phyloP scores from a whole-genome alignment of 2,113 vertebrate genomes.

The Mirounga angustirostris region DNA sequence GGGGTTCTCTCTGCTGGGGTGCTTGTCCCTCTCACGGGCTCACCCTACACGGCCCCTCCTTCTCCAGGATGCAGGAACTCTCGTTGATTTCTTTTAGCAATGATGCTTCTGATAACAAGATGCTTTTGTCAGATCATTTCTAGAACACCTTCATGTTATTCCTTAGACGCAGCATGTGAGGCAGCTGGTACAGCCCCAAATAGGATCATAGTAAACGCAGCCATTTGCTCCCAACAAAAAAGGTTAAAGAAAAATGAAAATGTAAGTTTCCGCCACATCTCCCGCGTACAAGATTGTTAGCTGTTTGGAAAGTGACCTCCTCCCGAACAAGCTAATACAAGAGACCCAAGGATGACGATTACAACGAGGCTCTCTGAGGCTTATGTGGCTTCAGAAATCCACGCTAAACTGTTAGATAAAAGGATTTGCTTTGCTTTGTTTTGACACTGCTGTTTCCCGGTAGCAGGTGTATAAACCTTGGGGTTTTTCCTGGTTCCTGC shows the following conservation, averaged over 20 bases:
- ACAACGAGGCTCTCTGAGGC: background rate
- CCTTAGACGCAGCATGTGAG: conserved; percentile 60
- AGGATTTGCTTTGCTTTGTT: background rate
- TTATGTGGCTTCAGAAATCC: background rate
- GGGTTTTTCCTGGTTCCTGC: background rate
- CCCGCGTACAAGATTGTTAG: background rate
- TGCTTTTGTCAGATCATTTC: conserved; percentile 77
- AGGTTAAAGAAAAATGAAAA: background rate
- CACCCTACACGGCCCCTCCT: conserved; percentile 59
- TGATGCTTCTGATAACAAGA: conserved; percentile 65
- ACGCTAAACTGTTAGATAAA: background rate
- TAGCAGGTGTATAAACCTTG: background rate
- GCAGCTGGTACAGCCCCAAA: background rate
- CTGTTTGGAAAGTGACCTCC: background rate
- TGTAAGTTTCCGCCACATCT: background rate
- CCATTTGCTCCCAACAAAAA: background rate
- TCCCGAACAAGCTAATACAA: background rate
- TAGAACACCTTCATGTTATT: conserved; percentile 65
- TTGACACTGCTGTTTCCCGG: conserved; percentile 30
- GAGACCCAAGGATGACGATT: background rate
- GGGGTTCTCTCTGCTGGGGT: conserved; percentile 61
- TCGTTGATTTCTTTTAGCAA: conserved; percentile 66
- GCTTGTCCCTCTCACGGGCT: conserved; percentile 68
- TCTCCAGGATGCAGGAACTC: conserved; percentile 67
- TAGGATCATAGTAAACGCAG: conserved; percentile 40